Percentiles rank a stretch among this genome's conserved stretches.
Conservation (phyloP, 2,888 invertebrate genomes). For the Beris chalybata region DNA sequence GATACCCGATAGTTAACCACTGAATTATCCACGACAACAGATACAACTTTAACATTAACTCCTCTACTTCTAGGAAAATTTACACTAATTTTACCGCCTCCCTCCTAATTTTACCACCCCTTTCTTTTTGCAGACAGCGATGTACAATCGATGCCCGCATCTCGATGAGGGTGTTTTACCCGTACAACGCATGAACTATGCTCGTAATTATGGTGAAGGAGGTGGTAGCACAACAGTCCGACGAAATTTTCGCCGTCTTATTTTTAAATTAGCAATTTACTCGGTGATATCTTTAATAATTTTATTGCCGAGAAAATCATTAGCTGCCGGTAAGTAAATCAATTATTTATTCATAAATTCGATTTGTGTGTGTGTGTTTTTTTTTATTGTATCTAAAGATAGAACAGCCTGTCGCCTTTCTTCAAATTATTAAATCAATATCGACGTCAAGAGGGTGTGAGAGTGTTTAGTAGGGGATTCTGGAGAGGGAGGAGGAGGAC, state of each 20-base stretch:
- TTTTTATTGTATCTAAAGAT: background rate
- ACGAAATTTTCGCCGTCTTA: slow-evolving; percentile 6
- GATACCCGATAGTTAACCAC: too few relatives aligned
- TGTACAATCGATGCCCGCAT: slow-evolving; percentile 41
- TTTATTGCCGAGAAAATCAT: slow-evolving; percentile 37
- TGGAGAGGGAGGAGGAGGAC: too few relatives aligned
- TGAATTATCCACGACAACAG: too few relatives aligned
- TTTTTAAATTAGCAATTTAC: slow-evolving; percentile 33
- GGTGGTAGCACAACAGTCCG: background rate
- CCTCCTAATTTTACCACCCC: background rate
- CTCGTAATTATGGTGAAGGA: background rate
- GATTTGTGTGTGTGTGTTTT: background rate
- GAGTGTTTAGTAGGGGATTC: too few relatives aligned
- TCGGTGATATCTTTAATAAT: slow-evolving; percentile 35
- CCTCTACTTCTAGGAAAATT: too few relatives aligned
- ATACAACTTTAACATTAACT: too few relatives aligned
- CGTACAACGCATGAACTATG: slow-evolving; percentile 34
- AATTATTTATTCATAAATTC: background rate
- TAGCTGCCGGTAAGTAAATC: slow-evolving; percentile 36
- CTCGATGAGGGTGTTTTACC: slow-evolving; percentile 40
- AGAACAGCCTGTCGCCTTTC: too few relatives aligned
- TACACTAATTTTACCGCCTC: too few relatives aligned
- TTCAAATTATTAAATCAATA: too few relatives aligned
- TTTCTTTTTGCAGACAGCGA: slow-evolving; percentile 40
- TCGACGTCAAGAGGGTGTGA: too few relatives aligned